Conservation (phyloP, 2,888 invertebrate species). For the Hecatera dysodea region DNA sequence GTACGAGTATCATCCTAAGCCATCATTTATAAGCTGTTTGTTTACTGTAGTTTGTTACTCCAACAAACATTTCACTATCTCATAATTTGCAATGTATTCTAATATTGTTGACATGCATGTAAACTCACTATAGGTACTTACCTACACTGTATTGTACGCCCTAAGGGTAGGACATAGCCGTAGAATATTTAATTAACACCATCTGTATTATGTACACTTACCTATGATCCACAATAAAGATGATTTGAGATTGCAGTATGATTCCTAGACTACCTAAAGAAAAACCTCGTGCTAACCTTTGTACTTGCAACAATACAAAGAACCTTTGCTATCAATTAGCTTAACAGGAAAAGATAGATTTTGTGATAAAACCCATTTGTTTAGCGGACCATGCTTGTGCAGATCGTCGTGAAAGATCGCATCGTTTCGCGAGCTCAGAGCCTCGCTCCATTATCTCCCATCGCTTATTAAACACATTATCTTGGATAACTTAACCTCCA, state of each 20-base stretch:
- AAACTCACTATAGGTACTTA: too few relatives aligned
- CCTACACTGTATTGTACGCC: too few relatives aligned
- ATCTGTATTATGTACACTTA: too few relatives aligned
- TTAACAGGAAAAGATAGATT: slow-evolving; percentile 64
- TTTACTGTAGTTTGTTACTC: too few relatives aligned
- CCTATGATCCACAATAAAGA: too few relatives aligned
- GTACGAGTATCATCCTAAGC: too few relatives aligned
- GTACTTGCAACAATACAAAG: slow-evolving; percentile 33
- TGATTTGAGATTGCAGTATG: not conserved
- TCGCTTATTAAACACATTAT: slow-evolving; percentile 58
- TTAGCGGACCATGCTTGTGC: slow-evolving; percentile 53
- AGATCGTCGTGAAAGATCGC: slow-evolving; percentile 61
- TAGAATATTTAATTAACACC: too few relatives aligned
- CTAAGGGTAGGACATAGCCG: too few relatives aligned
- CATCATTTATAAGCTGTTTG: too few relatives aligned
- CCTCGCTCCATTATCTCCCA: slow-evolving; percentile 49
- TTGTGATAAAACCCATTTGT: slow-evolving; percentile 58
- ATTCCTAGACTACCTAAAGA: slow-evolving; percentile 19
- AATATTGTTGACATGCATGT: too few relatives aligned
- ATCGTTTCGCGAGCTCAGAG: slow-evolving; percentile 45
- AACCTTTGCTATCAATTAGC: slow-evolving; percentile 55
- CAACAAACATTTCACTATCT: too few relatives aligned
- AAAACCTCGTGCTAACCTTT: slow-evolving; percentile 39
- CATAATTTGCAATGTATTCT: too few relatives aligned
- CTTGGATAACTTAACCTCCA: slow-evolving; percentile 52